Percentiles rank a stretch among this genome's conserved stretches.
Evolutionary conservation across 2,888 invertebrate species (phyloP).

Genomic region (Lypha dubia): DNA sequence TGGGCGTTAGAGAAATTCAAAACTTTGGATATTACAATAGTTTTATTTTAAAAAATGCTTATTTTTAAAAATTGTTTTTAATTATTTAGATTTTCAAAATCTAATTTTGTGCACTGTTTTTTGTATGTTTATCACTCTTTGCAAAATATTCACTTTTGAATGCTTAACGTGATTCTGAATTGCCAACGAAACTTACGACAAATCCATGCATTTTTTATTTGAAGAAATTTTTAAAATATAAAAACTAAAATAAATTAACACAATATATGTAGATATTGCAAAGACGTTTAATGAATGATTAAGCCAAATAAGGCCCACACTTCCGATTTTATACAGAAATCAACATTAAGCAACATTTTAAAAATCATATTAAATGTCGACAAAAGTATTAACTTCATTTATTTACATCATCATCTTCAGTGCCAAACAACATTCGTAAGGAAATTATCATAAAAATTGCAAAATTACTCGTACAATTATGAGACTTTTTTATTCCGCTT

Average conservation of each 20-base stretch:
- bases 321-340: constrained; percentile 50
- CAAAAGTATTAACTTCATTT: neutral
- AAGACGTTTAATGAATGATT: constrained; percentile 54
- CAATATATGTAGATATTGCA: constrained; percentile 23
- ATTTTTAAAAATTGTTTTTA: no score
- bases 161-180: neutral
- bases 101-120: neutral
- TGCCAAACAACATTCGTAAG: constrained; percentile 1
- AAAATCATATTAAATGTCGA: neutral
- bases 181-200: constrained; percentile 51
- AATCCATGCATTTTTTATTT: constrained; percentile 63
- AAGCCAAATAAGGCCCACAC: constrained; percentile 15
- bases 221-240: constrained; percentile 31
- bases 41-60: no score
- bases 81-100: no score
- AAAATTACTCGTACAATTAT: constrained; percentile 41
- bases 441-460: constrained; percentile 56
- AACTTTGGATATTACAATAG: no score
- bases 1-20: no score
- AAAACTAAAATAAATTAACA: constrained; percentile 3
- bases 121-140: neutral
- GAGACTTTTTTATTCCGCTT: constrained; percentile 38
- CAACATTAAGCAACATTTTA: constrained; percentile 4
- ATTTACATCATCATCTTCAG: constrained; percentile 22
- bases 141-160: neutral